Percentiles rank a stretch among this genome's conserved stretches.
Conservation (phyloP, 2,888 invertebrate species). For the Lasioglossum oenotherae region DNA sequence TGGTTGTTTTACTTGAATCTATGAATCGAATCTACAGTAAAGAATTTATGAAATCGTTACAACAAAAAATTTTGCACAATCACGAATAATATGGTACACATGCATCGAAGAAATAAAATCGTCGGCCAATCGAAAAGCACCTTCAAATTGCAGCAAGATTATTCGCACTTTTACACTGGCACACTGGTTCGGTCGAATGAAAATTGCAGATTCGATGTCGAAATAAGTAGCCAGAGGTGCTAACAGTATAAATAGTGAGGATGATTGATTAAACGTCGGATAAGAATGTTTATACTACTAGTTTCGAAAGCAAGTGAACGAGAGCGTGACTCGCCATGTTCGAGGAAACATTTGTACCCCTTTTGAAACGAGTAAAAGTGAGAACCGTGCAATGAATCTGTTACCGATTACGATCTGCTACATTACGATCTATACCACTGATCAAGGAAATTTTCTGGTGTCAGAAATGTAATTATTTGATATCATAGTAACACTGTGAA, state of each 20-base stretch:
- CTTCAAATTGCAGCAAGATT: neutral
- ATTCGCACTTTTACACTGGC: neutral
- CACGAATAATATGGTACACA: too few species aligned
- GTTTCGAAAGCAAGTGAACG: neutral
- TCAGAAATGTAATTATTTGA: neutral
- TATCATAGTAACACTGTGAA: neutral
- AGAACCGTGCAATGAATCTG: neutral
- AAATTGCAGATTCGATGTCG: neutral
- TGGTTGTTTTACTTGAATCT: neutral
- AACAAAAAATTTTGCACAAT: too few species aligned
- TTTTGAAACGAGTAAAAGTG: constrained; percentile 8
- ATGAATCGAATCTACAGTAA: too few species aligned
- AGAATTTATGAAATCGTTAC: too few species aligned
- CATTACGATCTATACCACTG: neutral
- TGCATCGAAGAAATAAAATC: neutral
- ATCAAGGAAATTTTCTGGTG: neutral
- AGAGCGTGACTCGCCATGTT: neutral
- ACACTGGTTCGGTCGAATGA: neutral
- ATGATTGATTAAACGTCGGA: neutral
- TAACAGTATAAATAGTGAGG: neutral
- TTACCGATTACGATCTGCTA: neutral
- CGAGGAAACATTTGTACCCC: neutral
- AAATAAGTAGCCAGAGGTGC: neutral
- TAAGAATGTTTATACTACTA: neutral
- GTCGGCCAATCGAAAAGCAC: neutral